Evolutionary conservation across 2,113 vertebrate species (phyloP).

Genomic region (Gopherus evgoodei): DNA sequence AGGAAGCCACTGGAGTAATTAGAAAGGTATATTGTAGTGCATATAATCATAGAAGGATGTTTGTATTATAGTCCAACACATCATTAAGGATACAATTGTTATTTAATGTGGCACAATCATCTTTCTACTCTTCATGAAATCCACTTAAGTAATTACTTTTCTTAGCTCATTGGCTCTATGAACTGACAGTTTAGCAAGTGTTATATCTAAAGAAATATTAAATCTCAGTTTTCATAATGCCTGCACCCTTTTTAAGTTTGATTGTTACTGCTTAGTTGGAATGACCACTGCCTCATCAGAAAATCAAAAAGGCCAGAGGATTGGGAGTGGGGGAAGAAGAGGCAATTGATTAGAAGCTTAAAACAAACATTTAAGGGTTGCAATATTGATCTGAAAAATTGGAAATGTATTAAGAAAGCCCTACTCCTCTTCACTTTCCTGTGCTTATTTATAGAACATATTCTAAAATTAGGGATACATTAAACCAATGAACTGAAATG

Average conservation of each 20-base stretch:
- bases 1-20: constrained; percentile 82
- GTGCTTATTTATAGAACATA: not conserved
- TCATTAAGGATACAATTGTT: constrained; percentile 90
- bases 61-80: constrained; percentile 87
- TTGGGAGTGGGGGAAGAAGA: not conserved
- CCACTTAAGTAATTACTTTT: constrained; percentile 90
- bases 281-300: not conserved
- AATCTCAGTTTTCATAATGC: constrained; percentile 51
- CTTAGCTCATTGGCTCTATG: constrained; percentile 86
- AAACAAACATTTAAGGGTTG: not conserved
- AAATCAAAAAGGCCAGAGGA: not conserved
- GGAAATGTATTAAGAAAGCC: not conserved
- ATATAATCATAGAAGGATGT: constrained; percentile 81
- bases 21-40: constrained; percentile 78
- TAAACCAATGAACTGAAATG: not conserved
- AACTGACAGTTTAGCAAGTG: constrained; percentile 80
- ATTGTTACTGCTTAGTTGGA: constrained; percentile 24
- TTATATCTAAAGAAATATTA: constrained; percentile 76
- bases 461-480: not conserved
- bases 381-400: not conserved
- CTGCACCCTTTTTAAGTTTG: constrained; percentile 30
- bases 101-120: constrained; percentile 91
- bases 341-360: not conserved
- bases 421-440: not conserved
- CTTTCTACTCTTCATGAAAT: constrained; percentile 87